Evolutionary conservation across 1,140 invertebrate genomes (phyloP), one percentile per base, ranked within the genome.

Genomic region (Drosophila guanche): DNA sequence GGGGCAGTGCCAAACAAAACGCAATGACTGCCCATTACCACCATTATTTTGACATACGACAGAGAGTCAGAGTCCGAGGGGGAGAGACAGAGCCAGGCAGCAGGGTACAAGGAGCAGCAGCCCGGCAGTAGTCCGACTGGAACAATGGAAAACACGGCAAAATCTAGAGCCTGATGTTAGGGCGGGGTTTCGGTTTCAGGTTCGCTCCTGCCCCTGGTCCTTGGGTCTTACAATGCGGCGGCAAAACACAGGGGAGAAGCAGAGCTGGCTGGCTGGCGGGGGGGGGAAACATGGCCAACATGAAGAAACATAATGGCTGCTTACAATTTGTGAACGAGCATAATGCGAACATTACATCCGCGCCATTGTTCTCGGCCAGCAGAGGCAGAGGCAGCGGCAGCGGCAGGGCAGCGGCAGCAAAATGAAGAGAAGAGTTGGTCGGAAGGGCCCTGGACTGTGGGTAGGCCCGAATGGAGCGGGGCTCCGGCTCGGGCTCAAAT

Each of bases 241-340:
- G 16, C 16, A 40, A 66, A 68, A 73, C 53, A 58, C 29, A 59
- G 20, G 45, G 2, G n/a, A 5, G 42, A 27, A 48, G 8, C 16
- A 20, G 16, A 41, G 10, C 33, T 37, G 33, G 33, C 33, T 4
- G 47, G 27, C 14, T 20, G 16, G 10, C 33, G 8, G 27, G 46
- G 46, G 4, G 5, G 7, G 43, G 47, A 25, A 55, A 42, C 12
- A 27, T 27, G 16, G 56, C 42, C 81, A 86, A 81, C 81, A 88
- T 74, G 83, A 88, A 88, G 83, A 88, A 88, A 88, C 83, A 88
- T 88, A 88, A 88, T 88, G 83, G 83, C 83, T 88, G 83, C 83
- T 88, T 88, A 88, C 83, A 88, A 88, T 88, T 88, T 88, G 83
- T 88, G 83, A 88, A 88, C 83, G 83, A 88, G 83, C 83, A 88